These are phyloP conservation scores for Nasonia longicornis DNA, from an alignment of 1,140 invertebrate genomes.

Conservation along the genomic window DNA sequence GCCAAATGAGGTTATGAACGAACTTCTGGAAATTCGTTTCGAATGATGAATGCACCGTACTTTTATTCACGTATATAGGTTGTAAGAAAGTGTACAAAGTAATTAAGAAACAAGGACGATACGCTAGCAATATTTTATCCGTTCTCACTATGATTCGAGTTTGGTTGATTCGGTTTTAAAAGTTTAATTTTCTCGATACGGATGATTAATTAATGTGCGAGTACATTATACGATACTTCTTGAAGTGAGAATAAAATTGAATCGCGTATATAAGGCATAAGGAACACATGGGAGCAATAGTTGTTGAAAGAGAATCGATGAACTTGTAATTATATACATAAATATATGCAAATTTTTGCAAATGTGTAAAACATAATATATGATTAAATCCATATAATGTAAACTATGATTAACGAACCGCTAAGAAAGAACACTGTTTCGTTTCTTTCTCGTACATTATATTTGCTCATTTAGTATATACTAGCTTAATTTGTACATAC, in stretches of 20 bases:
- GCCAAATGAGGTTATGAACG: not conserved
- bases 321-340: slow-evolving; percentile 17
- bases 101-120: not conserved
- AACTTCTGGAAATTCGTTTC: not conserved
- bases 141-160: not conserved
- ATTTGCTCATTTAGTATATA: not conserved
- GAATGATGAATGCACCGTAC: not conserved
- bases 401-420: not conserved
- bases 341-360: not conserved
- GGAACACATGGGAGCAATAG: slow-evolving; percentile 2
- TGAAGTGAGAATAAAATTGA: not conserved
- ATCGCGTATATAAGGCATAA: not conserved
- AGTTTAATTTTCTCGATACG: not conserved
- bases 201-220: not conserved
- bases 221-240: no score
- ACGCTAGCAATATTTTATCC: not conserved
- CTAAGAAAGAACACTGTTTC: no score
- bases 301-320: not conserved
- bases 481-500: not conserved
- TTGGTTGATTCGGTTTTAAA: not conserved
- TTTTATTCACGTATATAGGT: not conserved
- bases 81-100: not conserved
- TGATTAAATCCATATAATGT: not conserved
- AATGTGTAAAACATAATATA: not conserved
- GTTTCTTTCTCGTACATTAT: no score